Evolutionary conservation across 2,888 invertebrate species (phyloP), one percentile per base, ranked within the genome.

Genomic region (Pilophorus perplexus): DNA sequence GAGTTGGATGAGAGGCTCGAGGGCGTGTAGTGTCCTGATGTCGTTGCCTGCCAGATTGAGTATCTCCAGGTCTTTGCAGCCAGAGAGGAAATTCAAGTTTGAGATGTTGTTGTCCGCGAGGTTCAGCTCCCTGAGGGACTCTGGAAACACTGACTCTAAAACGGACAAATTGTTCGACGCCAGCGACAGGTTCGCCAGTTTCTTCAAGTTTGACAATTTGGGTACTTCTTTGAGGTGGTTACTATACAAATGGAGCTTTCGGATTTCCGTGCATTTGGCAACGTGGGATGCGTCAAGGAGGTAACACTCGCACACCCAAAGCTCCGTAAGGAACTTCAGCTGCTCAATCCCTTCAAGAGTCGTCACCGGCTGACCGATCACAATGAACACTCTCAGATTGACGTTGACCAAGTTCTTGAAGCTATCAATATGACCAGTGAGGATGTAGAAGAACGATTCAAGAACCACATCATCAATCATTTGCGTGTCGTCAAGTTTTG

Each of bases 251-350:
- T 55, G 54, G 10, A 66, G 48, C 18, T 66, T 66, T 23, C 28
- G 46, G 18, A 66, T 14, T 18, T 66, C 37, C 2, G 46, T 27
- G 37, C 66, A 66, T 16, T 28, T 22, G 37, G 27, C 46, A 23
- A 66, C 38, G 1, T 22, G 6, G 1, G 23, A 46, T 18, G 66
- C 46, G 23, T 66, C 57, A n/a, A 23, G 6, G 5, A 66, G 16
- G 5, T 8, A 33, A 22, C 57, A 55, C 37, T 66, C 66, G 57
- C 50, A 38, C 4, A 66, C 66, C 66, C 66, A 66, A 4, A 66
- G 57, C 48, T 66, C 66, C 10, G 66, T 33, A 1, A 66, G 25
- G 23, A 46, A 42, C 25, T 46, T 55, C 14, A 66, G 46, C 14
- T 66, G 23, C n/a, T 57, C 66, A 38, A 66, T 46, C 16, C 66